A percentile compares a stretch with the other conserved stretches of the same genome.
phyloP scores from a whole-genome alignment of 2,797 vertebrate genomes.

The Crenichthys baileyi region DNA sequence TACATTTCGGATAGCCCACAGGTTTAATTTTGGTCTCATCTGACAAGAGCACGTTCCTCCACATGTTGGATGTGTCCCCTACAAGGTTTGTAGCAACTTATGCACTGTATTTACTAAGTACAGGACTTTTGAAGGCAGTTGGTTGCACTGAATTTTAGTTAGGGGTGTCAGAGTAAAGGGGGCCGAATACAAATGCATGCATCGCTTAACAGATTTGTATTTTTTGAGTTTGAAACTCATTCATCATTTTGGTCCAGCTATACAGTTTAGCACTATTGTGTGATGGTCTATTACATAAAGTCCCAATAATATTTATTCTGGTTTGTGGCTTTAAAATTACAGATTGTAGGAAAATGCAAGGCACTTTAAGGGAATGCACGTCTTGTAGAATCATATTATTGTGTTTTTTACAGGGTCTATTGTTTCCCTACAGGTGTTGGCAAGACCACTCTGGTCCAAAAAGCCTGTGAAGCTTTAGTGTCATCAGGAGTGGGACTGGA shows the following conservation, averaged over 20 bases:
- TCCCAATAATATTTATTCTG: neutral
- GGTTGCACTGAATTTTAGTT: neutral
- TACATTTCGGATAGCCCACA: too few species aligned
- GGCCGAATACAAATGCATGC: neutral
- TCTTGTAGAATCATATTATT: neutral
- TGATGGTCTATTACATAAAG: neutral
- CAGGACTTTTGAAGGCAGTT: neutral
- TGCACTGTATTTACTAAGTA: neutral
- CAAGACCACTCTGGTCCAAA: constrained; percentile 95
- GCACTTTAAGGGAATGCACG: neutral
- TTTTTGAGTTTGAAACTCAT: neutral
- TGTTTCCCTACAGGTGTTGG: constrained; percentile 86
- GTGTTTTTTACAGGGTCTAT: neutral
- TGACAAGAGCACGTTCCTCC: too few species aligned
- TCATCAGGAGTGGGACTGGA: constrained; percentile 80
- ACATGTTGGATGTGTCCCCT: too few species aligned
- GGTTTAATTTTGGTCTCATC: too few species aligned
- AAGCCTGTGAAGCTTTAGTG: constrained; percentile 84
- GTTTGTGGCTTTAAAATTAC: neutral
- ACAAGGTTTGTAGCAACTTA: too few species aligned
- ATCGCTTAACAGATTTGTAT: neutral
- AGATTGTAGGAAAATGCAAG: neutral
- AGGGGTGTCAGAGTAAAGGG: neutral
- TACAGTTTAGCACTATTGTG: neutral
- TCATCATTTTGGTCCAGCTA: neutral